A percentile compares a stretch with the other conserved stretches of the same genome.
These are phyloP conservation scores for Peromyscus maniculatus DNA, from an alignment of 2,113 vertebrate species.

Conservation along the genomic window DNA sequence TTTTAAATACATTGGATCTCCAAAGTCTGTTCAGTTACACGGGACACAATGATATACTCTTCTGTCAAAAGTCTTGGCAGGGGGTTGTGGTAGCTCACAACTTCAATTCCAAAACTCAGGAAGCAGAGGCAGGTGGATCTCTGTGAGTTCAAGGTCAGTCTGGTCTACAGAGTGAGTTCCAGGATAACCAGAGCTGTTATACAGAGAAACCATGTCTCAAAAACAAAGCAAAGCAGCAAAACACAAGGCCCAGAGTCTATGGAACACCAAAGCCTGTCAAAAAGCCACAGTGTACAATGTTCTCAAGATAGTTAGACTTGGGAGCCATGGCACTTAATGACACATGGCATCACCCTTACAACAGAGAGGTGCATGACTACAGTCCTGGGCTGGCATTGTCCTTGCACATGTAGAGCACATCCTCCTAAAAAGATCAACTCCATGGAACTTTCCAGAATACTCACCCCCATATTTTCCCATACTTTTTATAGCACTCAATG, in stretches of 20 bases:
- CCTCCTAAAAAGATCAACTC: neutral
- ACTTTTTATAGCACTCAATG: neutral
- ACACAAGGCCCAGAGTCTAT: neutral
- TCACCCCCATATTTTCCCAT: conserved; percentile 64
- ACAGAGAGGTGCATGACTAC: neutral
- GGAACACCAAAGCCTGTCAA: no score
- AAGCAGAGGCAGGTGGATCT: neutral
- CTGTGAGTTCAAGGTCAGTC: neutral
- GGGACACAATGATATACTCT: neutral
- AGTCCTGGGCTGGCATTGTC: neutral
- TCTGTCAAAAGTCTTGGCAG: neutral
- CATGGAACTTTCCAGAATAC: neutral
- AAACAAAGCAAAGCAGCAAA: neutral
- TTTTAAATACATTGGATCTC: neutral
- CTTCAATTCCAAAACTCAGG: neutral
- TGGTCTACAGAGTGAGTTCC: neutral
- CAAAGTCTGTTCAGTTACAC: neutral
- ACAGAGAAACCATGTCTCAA: neutral
- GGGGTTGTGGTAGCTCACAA: neutral
- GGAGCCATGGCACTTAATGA: no score
- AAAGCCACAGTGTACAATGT: neutral
- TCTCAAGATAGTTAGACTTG: neutral
- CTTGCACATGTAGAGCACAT: rapidly evolving
- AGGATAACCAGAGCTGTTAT: neutral
- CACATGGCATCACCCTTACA: neutral